Evolutionary conservation across 2,888 invertebrate species (phyloP).

Genomic region (Eupithecia subumbrata): DNA sequence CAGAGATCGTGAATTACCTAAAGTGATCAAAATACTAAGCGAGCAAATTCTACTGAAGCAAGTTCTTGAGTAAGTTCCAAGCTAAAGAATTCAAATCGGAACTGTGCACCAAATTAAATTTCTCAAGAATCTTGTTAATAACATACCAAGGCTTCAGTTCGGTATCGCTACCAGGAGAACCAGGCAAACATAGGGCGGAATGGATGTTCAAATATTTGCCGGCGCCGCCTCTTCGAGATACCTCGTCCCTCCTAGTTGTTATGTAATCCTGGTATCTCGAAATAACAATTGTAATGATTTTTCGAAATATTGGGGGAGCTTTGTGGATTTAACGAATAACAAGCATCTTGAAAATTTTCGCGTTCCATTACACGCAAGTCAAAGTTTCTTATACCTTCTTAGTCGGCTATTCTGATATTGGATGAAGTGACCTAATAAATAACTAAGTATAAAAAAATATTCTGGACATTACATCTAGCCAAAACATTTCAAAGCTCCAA

Average conservation of each 20-base stretch:
- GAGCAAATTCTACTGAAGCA: neutral
- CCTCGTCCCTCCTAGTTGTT: slow-evolving; percentile 57
- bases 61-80: slow-evolving; percentile 17
- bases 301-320: slow-evolving; percentile 25
- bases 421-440: neutral
- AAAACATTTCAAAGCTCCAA: neutral
- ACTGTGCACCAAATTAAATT: slow-evolving; percentile 38
- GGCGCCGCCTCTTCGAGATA: slow-evolving; percentile 58
- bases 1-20: neutral
- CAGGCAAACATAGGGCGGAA: slow-evolving; percentile 67
- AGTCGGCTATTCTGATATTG: neutral
- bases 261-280: slow-evolving; percentile 60
- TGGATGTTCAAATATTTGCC: slow-evolving; percentile 63
- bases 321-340: slow-evolving; percentile 2
- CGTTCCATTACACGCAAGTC: neutral
- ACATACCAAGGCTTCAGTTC: slow-evolving; percentile 56
- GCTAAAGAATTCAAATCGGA: slow-evolving; percentile 36
- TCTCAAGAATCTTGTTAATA: slow-evolving; percentile 41
- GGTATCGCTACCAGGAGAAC: slow-evolving; percentile 54
- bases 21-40: neutral
- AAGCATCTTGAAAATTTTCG: neutral
- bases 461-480: no score
- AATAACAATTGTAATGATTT: slow-evolving; percentile 40
- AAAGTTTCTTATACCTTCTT: neutral
- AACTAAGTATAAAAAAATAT: neutral